Conservation (phyloP, 2,888 invertebrate species). For the Stenoptilia bipunctidactyla region DNA sequence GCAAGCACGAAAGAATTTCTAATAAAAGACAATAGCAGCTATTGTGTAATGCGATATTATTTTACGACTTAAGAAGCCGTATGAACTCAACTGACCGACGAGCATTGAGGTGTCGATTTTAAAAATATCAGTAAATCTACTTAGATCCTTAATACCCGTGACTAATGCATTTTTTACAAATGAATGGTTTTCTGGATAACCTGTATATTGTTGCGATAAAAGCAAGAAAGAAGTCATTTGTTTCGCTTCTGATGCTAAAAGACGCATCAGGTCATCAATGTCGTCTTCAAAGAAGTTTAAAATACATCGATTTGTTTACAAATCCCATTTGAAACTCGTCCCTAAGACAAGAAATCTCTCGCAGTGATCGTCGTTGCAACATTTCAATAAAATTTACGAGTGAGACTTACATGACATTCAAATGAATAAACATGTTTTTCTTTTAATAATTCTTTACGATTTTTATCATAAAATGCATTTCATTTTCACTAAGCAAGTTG, state of each 20-base stretch:
- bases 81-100: constrained; percentile 35
- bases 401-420: constrained; percentile 66
- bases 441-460: too few relatives aligned
- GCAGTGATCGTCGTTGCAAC: constrained; percentile 66
- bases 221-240: constrained; percentile 11
- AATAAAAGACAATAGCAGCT: constrained; percentile 56
- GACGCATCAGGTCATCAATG: constrained; percentile 57
- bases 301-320: constrained; percentile 69
- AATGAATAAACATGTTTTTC: too few relatives aligned
- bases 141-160: constrained; percentile 24
- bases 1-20: constrained; percentile 29
- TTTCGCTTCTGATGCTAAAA: constrained; percentile 23
- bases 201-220: too few relatives aligned
- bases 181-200: background rate
- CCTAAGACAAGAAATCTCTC: constrained; percentile 64
- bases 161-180: background rate
- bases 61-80: constrained; percentile 67
- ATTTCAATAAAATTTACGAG: constrained; percentile 72
- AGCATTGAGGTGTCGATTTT: constrained; percentile 56
- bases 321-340: constrained; percentile 70
- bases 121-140: constrained; percentile 37
- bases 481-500: too few relatives aligned
- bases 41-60: constrained; percentile 62
- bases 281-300: constrained; percentile 51
- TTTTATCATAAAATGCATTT: too few relatives aligned